Percentiles rank a stretch among this genome's conserved stretches.
Conservation (phyloP, 2,888 invertebrate species). For the Lysandra coridon region DNA sequence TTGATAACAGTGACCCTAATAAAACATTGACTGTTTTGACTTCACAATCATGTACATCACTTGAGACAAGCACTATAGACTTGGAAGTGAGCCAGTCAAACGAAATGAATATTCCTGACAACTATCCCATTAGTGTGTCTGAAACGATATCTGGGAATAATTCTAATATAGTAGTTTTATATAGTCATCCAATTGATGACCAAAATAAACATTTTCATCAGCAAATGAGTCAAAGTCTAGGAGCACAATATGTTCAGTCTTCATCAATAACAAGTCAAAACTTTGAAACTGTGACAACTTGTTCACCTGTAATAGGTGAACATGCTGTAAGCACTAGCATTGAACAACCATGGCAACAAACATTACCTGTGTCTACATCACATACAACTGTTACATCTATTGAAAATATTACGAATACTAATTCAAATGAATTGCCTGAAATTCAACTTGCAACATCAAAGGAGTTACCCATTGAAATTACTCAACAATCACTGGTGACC, state of each 20-base stretch:
- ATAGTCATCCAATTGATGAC: slow-evolving; percentile 81
- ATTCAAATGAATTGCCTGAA: slow-evolving; percentile 38
- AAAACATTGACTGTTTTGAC: slow-evolving; percentile 68
- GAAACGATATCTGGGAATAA: slow-evolving; percentile 72
- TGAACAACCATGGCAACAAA: slow-evolving; percentile 58
- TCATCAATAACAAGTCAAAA: slow-evolving; percentile 69
- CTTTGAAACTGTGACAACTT: slow-evolving; percentile 66
- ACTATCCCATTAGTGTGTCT: slow-evolving; percentile 79
- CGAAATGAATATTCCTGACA: slow-evolving; percentile 82
- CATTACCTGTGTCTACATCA: slow-evolving; percentile 37
- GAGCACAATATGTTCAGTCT: slow-evolving; percentile 64
- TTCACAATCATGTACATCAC: slow-evolving; percentile 52
- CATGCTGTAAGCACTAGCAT: slow-evolving; percentile 58
- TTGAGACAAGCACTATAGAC: slow-evolving; percentile 59
- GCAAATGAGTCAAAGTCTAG: slow-evolving; percentile 62
- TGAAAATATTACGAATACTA: slow-evolving; percentile 35
- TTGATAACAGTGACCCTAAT: slow-evolving; percentile 62
- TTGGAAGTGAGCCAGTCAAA: slow-evolving; percentile 66
- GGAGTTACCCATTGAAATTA: slow-evolving; percentile 32
- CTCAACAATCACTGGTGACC: slow-evolving; percentile 20
- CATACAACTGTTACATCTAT: slow-evolving; percentile 35
- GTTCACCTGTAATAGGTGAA: slow-evolving; percentile 72
- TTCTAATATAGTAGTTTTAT: slow-evolving; percentile 83
- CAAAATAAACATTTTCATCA: slow-evolving; percentile 79
- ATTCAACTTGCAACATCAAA: slow-evolving; percentile 36